A percentile compares a stretch with the other conserved stretches of the same genome.
Conservation (phyloP, 2,113 vertebrate genomes). For the Pipra filicauda region DNA sequence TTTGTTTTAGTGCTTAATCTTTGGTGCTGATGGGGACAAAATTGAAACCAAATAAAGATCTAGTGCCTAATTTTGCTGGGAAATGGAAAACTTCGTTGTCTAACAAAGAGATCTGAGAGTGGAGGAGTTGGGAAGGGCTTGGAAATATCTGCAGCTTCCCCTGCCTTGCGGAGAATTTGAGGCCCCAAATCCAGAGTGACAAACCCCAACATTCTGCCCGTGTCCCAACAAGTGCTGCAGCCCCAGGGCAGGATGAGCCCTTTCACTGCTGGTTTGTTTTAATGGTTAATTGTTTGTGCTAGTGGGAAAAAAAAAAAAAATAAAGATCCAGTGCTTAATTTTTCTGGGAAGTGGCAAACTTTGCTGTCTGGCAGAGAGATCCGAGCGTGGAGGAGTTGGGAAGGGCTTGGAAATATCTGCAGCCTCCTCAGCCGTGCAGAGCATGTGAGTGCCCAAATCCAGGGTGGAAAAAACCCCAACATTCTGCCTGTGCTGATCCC, state of each 20-base stretch:
- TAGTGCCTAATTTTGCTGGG: background rate
- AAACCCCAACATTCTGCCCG: background rate
- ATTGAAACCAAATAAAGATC: background rate
- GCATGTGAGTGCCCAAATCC: background rate
- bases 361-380: background rate
- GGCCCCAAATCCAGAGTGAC: rapidly evolving
- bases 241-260: no score
- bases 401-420: background rate
- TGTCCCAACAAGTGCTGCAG: rapidly evolving
- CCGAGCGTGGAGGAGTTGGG: background rate
- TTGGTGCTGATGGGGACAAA: background rate
- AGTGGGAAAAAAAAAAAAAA: background rate
- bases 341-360: background rate
- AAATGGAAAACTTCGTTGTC: background rate
- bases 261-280: no score
- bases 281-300: no score
- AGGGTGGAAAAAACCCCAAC: rapidly evolving
- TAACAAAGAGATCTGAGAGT: background rate
- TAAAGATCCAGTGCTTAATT: background rate
- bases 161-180: no score
- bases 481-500: background rate
- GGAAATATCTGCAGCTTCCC: background rate
- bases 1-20: background rate
- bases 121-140: background rate
- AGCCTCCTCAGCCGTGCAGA: background rate